These are phyloP conservation scores for Phalacrocorax pelagicus DNA, from an alignment of 2,113 vertebrate genomes.

Conservation along the genomic window DNA sequence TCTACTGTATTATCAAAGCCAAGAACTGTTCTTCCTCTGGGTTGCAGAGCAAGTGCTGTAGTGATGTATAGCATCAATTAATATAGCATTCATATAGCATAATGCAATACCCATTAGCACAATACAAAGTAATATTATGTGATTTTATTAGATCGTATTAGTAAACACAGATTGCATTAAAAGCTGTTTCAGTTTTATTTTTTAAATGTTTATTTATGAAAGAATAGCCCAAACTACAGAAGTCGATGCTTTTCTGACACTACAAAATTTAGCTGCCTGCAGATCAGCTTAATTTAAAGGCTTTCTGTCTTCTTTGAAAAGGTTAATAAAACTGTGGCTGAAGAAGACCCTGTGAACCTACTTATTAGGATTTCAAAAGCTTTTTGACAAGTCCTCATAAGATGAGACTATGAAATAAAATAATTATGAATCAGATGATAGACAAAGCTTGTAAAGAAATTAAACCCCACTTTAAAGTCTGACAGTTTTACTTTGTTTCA, in stretches of 20 bases:
- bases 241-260: slow-evolving; percentile 59
- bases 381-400: slow-evolving; percentile 51
- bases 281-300: slow-evolving; percentile 73
- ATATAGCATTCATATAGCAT: slow-evolving; percentile 49
- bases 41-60: slow-evolving; percentile 35
- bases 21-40: neutral
- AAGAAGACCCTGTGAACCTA: slow-evolving; percentile 56
- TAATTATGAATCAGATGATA: slow-evolving; percentile 32
- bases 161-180: slow-evolving; percentile 79
- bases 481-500: slow-evolving; percentile 46
- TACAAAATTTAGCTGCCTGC: slow-evolving; percentile 67
- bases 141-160: slow-evolving; percentile 71
- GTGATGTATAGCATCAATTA: slow-evolving; percentile 55
- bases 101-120: slow-evolving; percentile 68
- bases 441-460: slow-evolving; percentile 53
- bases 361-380: slow-evolving; percentile 65
- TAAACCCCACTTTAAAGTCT: slow-evolving; percentile 29
- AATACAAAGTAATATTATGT: slow-evolving; percentile 71
- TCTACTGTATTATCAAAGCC: neutral
- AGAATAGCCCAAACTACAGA: slow-evolving; percentile 58
- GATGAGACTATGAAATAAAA: slow-evolving; percentile 47
- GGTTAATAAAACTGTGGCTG: slow-evolving; percentile 64
- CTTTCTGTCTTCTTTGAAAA: slow-evolving; percentile 66
- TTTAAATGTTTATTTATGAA: slow-evolving; percentile 65
- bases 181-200: slow-evolving; percentile 72